These are phyloP conservation scores for Andrena chrysosceles DNA, from an alignment of 2,888 invertebrate genomes.

Conservation along the genomic window DNA sequence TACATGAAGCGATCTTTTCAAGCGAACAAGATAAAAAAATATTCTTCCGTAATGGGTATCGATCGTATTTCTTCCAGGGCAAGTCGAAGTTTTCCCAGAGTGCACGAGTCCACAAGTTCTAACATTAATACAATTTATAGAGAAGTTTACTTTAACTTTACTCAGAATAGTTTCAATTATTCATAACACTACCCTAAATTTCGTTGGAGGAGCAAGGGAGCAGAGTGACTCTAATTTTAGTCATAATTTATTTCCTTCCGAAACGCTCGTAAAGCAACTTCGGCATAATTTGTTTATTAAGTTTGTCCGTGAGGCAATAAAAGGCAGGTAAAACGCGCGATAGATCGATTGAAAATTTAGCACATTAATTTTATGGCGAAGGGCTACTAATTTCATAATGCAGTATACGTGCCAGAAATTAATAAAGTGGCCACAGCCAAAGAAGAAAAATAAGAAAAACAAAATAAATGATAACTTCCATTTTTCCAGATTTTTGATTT, in stretches of 20 bases:
- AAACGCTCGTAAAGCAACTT: constrained; percentile 12
- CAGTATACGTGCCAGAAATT: too few relatives aligned
- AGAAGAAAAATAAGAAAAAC: too few relatives aligned
- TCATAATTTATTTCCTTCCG: background rate
- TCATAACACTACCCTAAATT: constrained; percentile 29
- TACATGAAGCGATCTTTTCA: too few relatives aligned
- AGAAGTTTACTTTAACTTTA: constrained; percentile 4
- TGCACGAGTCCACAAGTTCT: background rate
- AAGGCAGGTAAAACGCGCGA: background rate
- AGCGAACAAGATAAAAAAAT: background rate
- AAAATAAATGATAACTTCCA: too few relatives aligned
- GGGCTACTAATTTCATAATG: too few relatives aligned
- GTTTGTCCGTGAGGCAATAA: background rate
- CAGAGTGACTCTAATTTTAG: constrained; percentile 9
- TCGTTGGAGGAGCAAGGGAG: background rate
- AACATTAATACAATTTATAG: constrained; percentile 14
- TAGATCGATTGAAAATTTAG: background rate
- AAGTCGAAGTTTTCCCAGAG: background rate
- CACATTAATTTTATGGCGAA: background rate
- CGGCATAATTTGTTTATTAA: background rate
- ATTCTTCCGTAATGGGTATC: constrained; percentile 1
- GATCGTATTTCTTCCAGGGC: constrained; percentile 18
- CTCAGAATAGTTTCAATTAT: constrained; percentile 29
- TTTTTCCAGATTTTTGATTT: too few relatives aligned
- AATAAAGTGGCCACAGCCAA: too few relatives aligned